phyloP scores from a whole-genome alignment of 2,797 vertebrate species.

The Acrossocheilus fasciatus region DNA sequence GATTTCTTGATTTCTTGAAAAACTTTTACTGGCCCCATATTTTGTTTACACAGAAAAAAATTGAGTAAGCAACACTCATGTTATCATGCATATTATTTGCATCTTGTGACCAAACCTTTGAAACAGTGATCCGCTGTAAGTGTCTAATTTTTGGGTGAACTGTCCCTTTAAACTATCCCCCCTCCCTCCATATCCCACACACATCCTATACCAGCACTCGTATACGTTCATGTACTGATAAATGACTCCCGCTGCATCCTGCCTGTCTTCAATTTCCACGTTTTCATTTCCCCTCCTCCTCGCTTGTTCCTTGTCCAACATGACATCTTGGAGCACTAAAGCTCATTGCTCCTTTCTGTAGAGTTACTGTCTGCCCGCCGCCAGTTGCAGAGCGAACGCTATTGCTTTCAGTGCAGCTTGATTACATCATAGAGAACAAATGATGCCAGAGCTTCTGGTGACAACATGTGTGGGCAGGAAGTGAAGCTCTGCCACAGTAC shows the following conservation, averaged over 20 bases:
- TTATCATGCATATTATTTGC: not conserved
- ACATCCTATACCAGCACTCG: not conserved
- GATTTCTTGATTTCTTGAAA: too few species aligned
- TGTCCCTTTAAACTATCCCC: not conserved
- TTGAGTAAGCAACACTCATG: too few species aligned
- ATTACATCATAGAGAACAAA: constrained; percentile 61
- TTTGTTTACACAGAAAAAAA: too few species aligned
- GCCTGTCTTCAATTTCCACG: constrained; percentile 38
- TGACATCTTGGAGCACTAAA: constrained; percentile 30
- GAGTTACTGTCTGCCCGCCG: constrained; percentile 56
- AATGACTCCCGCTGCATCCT: constrained; percentile 32
- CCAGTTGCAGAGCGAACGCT: constrained; percentile 46
- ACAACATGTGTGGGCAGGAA: constrained; percentile 61
- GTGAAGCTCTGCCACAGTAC: constrained; percentile 42
- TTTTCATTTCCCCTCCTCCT: constrained; percentile 46
- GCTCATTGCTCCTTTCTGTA: constrained; percentile 23
- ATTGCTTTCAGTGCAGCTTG: constrained; percentile 45
- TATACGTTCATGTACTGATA: constrained; percentile 3
- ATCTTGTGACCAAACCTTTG: not conserved
- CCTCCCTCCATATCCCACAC: not conserved
- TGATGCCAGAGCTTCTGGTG: constrained; percentile 38
- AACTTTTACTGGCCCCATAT: too few species aligned
- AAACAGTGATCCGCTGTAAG: not conserved
- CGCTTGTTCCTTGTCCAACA: constrained; percentile 17
- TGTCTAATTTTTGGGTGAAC: not conserved